Evolutionary conservation across 1,140 invertebrate genomes (phyloP).

Genomic region (Belonocnema kinseyi): DNA sequence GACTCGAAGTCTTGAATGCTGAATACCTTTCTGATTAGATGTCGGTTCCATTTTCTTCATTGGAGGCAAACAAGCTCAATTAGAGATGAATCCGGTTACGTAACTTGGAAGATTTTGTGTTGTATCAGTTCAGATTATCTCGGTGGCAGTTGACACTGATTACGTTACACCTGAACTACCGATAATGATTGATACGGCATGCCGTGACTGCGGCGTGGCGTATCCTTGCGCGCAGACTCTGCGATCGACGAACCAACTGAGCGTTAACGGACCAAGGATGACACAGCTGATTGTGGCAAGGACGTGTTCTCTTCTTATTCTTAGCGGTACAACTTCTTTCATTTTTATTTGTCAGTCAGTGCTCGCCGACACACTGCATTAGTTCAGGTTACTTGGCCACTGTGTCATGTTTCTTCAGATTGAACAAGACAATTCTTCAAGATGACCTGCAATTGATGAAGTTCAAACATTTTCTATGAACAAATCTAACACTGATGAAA

Average conservation of each 20-base stretch:
- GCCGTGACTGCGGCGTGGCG: too few species aligned
- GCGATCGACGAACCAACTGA: constrained; percentile 62
- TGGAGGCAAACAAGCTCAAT: not conserved
- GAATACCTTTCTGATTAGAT: constrained; percentile 6
- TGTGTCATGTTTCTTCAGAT: constrained; percentile 36
- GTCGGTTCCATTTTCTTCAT: not conserved
- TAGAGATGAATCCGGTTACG: constrained; percentile 62
- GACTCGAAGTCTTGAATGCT: not conserved
- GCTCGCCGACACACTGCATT: constrained; percentile 51
- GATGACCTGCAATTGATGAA: constrained; percentile 24
- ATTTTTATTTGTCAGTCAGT: constrained; percentile 57
- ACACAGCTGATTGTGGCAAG: constrained; percentile 73
- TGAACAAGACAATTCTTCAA: not conserved
- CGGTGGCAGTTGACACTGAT: constrained; percentile 68
- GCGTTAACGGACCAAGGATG: constrained; percentile 73
- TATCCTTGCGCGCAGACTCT: constrained; percentile 50
- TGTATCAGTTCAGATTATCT: constrained; percentile 53
- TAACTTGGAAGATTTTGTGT: constrained; percentile 59
- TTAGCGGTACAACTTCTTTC: constrained; percentile 69
- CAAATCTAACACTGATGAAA: too few species aligned
- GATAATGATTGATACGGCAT: constrained; percentile 71
- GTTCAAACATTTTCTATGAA: not conserved
- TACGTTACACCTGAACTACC: constrained; percentile 70
- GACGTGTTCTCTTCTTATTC: constrained; percentile 66
- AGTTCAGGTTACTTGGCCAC: constrained; percentile 71